These are phyloP conservation scores for Apamea sordens DNA, from an alignment of 2,888 invertebrate genomes.

Conservation along the genomic window DNA sequence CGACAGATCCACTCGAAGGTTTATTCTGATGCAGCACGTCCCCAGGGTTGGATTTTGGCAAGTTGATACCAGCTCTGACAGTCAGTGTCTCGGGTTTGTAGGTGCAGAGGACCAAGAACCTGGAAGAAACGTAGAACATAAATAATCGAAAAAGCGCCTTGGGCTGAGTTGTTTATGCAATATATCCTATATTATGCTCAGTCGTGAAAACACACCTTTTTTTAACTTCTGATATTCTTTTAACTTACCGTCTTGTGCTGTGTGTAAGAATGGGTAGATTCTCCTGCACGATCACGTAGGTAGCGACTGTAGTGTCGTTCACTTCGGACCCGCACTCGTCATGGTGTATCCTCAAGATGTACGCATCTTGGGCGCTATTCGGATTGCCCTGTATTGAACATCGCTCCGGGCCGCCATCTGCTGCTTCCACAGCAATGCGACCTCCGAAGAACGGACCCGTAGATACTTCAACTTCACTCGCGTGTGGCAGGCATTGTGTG, in stretches of 20 bases:
- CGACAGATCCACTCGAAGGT: slow-evolving; percentile 83
- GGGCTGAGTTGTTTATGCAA: not conserved
- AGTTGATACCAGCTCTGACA: slow-evolving; percentile 94
- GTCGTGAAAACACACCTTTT: not conserved
- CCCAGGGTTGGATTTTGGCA: slow-evolving; percentile 91
- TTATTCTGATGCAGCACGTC: slow-evolving; percentile 86
- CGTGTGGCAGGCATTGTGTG: slow-evolving; percentile 94
- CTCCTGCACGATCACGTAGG: slow-evolving; percentile 95
- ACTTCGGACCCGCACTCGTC: slow-evolving; percentile 93
- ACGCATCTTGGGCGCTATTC: slow-evolving; percentile 93
- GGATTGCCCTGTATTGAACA: slow-evolving; percentile 94
- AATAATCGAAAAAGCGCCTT: not conserved
- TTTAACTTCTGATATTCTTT: not conserved
- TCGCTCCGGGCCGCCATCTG: slow-evolving; percentile 92
- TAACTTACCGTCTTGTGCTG: slow-evolving; percentile 92
- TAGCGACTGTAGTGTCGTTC: slow-evolving; percentile 94
- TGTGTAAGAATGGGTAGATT: slow-evolving; percentile 95
- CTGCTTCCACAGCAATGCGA: slow-evolving; percentile 93
- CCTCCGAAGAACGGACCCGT: slow-evolving; percentile 96
- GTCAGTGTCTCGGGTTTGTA: slow-evolving; percentile 95
- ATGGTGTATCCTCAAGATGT: slow-evolving; percentile 94
- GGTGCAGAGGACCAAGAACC: slow-evolving; percentile 95
- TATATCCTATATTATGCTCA: not conserved
- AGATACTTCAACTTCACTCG: slow-evolving; percentile 95
- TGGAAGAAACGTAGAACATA: slow-evolving; percentile 71